phyloP scores from a whole-genome alignment of 2,797 vertebrate genomes.

The Bradypodion ventrale region DNA sequence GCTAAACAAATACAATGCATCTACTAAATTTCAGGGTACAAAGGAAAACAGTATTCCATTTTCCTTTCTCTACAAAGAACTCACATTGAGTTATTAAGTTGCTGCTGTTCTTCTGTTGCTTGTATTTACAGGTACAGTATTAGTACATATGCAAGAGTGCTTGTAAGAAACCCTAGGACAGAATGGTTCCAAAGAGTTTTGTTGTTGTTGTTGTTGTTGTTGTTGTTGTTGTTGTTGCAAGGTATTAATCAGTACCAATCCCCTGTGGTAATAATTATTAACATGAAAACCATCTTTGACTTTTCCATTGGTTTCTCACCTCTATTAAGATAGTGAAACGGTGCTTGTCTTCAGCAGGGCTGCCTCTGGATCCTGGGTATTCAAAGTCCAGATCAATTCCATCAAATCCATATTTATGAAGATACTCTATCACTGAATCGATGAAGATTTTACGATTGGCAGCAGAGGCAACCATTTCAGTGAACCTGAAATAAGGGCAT shows the following conservation, averaged over 20 bases:
- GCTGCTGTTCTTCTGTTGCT: not conserved
- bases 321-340: conserved; percentile 78
- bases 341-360: conserved; percentile 77
- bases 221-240: too few species aligned
- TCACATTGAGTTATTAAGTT: not conserved
- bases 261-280: too few species aligned
- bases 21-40: not conserved
- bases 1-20: not conserved
- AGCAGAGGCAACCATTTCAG: conserved; percentile 75
- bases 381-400: conserved; percentile 85
- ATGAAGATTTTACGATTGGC: conserved; percentile 82
- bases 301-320: conserved; percentile 52
- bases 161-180: too few species aligned
- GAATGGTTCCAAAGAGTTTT: not conserved
- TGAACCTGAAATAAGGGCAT: conserved; percentile 71
- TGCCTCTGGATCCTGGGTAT: conserved; percentile 79
- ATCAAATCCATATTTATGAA: conserved; percentile 81
- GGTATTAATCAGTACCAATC: not conserved
- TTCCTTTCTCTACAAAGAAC: too few species aligned
- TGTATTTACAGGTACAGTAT: too few species aligned
- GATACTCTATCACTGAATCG: conserved; percentile 78
- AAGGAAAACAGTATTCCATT: too few species aligned
- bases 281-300: not conserved
- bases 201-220: too few species aligned
- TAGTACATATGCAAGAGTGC: not conserved